Evolutionary conservation across 2,888 invertebrate species (phyloP).

Genomic region (Cosmopolites sordidus): DNA sequence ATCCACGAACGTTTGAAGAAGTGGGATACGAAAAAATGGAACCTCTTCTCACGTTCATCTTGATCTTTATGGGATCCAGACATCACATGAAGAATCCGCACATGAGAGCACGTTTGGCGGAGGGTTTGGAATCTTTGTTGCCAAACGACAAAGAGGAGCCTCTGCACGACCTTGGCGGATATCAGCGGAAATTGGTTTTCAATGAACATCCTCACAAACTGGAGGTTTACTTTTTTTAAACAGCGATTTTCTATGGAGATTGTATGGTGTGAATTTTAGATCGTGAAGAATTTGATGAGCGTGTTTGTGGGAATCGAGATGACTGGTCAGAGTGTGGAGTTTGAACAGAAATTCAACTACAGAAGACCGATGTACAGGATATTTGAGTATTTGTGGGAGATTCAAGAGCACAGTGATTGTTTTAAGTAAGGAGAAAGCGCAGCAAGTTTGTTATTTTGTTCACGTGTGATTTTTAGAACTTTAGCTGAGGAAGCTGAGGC

Average conservation of each 20-base stretch:
- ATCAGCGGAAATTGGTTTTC: conserved; percentile 71
- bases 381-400: conserved; percentile 87
- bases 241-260: neutral
- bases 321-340: conserved; percentile 93
- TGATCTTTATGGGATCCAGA: conserved; percentile 85
- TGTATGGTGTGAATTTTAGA: conserved; percentile 58
- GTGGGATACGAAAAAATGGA: conserved; percentile 60
- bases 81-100: conserved; percentile 80
- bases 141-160: conserved; percentile 64
- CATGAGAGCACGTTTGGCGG: conserved; percentile 83
- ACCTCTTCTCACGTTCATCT: conserved; percentile 71
- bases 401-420: conserved; percentile 69
- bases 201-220: conserved; percentile 68
- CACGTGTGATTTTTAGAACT: conserved; percentile 48
- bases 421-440: conserved; percentile 78
- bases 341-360: conserved; percentile 96
- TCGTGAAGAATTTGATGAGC: conserved; percentile 75
- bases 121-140: conserved; percentile 80
- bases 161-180: conserved; percentile 48
- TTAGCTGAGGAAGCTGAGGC: conserved; percentile 76
- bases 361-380: conserved; percentile 91
- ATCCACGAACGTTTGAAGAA: conserved; percentile 60
- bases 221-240: conserved; percentile 50
- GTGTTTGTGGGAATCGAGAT: conserved; percentile 98
- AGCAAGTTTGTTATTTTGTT: no score